Evolutionary conservation across 1,140 invertebrate species (phyloP).

Genomic region (Protaetia brevitarsis): DNA sequence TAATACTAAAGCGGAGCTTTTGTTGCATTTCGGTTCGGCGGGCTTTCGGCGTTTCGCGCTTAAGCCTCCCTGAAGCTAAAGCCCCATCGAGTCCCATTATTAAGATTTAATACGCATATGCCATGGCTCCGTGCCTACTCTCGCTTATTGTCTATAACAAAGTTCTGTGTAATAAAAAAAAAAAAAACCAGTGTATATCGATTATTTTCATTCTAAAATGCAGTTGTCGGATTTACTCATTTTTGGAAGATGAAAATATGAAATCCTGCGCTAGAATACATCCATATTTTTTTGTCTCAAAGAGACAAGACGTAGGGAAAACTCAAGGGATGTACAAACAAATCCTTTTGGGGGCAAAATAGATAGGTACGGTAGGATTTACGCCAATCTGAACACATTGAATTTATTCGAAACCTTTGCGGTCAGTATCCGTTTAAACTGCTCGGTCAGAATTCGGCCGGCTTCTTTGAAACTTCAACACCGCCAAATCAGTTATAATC

Average conservation of each 20-base stretch:
- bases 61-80: background rate
- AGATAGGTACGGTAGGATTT: background rate
- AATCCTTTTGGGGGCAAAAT: background rate
- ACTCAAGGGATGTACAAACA: no score
- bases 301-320: no score
- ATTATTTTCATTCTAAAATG: no score
- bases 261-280: no score
- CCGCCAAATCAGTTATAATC: background rate
- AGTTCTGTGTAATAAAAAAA: no score
- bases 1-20: background rate
- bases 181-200: no score
- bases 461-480: background rate
- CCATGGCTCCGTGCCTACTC: no score
- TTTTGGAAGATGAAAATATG: no score
- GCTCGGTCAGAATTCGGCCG: background rate
- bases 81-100: background rate
- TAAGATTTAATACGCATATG: slow-evolving; percentile 3
- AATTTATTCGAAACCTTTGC: background rate
- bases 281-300: no score
- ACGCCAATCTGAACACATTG: background rate
- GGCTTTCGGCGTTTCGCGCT: background rate
- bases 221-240: no score
- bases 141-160: no score
- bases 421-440: background rate
- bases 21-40: slow-evolving; percentile 1